Percentiles rank a stretch among this genome's conserved stretches.
phyloP scores from a whole-genome alignment of 2,113 vertebrate species.

The Datnioides undecimradiatus region DNA sequence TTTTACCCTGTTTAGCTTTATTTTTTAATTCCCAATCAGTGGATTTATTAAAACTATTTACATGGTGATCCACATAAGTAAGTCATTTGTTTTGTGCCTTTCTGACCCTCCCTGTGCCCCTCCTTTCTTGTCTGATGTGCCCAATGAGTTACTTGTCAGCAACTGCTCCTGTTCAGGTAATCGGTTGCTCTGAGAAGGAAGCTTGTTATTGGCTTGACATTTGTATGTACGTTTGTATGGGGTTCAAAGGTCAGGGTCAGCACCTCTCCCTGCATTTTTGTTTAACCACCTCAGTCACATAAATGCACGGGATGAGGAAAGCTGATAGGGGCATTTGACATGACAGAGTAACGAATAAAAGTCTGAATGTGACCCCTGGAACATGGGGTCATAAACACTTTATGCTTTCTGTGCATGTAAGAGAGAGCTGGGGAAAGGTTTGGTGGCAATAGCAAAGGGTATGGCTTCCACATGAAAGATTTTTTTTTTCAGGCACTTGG shows the following conservation, averaged over 20 bases:
- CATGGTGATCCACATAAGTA: constrained; percentile 12
- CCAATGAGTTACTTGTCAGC: constrained; percentile 68
- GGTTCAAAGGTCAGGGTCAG: constrained; percentile 77
- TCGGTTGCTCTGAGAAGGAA: constrained; percentile 72
- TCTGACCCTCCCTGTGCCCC: background rate
- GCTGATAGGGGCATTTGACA: constrained; percentile 74
- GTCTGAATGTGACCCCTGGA: constrained; percentile 68
- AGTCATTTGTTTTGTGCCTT: constrained; percentile 17
- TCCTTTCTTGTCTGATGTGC: constrained; percentile 32
- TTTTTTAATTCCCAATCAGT: constrained; percentile 24
- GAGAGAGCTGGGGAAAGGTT: constrained; percentile 43
- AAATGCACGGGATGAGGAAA: constrained; percentile 72
- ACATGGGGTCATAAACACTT: constrained; percentile 79
- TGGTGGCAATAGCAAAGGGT: constrained; percentile 38
- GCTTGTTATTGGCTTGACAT: constrained; percentile 79
- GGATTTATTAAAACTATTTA: constrained; percentile 38
- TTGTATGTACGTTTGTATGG: constrained; percentile 71
- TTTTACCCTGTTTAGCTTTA: constrained; percentile 6
- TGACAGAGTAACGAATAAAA: constrained; percentile 77
- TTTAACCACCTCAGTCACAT: constrained; percentile 77
- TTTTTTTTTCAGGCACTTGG: constrained; percentile 53
- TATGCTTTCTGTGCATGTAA: constrained; percentile 59
- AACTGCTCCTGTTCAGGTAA: constrained; percentile 64
- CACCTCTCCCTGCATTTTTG: constrained; percentile 76
- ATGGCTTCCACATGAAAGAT: constrained; percentile 69